A percentile compares a stretch with the other conserved stretches of the same genome.
These are phyloP conservation scores for Entomobrya multifasciata DNA, from an alignment of 2,888 invertebrate species.

Conservation along the genomic window DNA sequence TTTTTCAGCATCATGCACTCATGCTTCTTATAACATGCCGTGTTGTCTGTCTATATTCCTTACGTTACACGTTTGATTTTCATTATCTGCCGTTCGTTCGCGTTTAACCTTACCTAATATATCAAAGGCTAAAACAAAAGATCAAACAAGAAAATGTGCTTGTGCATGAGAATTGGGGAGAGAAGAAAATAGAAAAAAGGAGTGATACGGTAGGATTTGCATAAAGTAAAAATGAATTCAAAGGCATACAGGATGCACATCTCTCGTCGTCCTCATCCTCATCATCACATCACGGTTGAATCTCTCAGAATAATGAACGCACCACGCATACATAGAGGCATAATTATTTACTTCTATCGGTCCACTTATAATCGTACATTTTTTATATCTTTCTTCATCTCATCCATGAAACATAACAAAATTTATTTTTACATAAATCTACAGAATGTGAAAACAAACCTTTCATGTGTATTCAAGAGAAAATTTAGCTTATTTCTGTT, in stretches of 20 bases:
- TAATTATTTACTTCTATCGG: not conserved
- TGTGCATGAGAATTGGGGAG: not conserved
- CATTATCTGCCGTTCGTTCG: not conserved
- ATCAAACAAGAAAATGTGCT: not conserved
- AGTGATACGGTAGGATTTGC: conserved; percentile 32
- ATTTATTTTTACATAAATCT: no score
- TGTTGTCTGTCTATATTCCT: not conserved
- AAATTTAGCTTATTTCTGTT: no score
- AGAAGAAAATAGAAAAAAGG: not conserved
- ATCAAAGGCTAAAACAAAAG: not conserved
- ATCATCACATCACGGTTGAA: conserved; percentile 29
- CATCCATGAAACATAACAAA: no score
- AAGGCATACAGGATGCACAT: not conserved
- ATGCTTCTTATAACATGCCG: not conserved
- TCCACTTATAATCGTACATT: no score
- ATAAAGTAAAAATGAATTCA: conserved; percentile 34
- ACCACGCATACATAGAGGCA: not conserved
- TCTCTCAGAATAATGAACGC: conserved; percentile 22
- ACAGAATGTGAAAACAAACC: no score
- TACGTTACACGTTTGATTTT: not conserved
- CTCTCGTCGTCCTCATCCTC: no score
- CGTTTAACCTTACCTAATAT: not conserved
- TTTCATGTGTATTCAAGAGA: no score
- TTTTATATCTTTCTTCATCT: no score
- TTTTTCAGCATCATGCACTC: not conserved